Conservation (phyloP, 2,797 vertebrate genomes). For the Brotula barbata region DNA sequence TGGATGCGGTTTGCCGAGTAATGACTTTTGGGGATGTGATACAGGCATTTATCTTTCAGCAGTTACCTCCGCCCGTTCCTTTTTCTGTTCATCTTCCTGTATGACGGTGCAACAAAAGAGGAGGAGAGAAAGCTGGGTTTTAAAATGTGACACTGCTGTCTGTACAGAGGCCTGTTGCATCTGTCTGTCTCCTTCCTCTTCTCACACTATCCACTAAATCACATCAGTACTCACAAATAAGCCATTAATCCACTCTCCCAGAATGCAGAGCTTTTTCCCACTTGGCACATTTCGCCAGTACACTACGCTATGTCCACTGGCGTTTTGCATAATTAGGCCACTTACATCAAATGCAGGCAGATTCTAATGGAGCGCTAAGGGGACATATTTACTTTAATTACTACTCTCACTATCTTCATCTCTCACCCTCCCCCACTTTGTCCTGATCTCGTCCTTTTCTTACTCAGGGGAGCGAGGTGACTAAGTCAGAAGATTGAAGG, state of each 20-base stretch:
- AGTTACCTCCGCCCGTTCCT: slow-evolving; percentile 25
- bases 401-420: slow-evolving; percentile 54
- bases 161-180: too few relatives aligned
- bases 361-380: slow-evolving; percentile 66
- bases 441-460: slow-evolving; percentile 35
- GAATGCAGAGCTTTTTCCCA: slow-evolving; percentile 17
- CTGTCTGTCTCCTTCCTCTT: too few relatives aligned
- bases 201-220: too few relatives aligned
- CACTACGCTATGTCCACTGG: slow-evolving; percentile 43
- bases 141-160: too few relatives aligned
- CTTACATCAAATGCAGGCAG: slow-evolving; percentile 63
- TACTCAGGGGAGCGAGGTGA: slow-evolving; percentile 33
- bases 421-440: slow-evolving; percentile 35
- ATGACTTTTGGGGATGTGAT: too few relatives aligned
- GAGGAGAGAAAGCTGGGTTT: slow-evolving; percentile 35
- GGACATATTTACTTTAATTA: slow-evolving; percentile 75
- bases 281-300: slow-evolving; percentile 44
- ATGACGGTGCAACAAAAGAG: slow-evolving; percentile 40
- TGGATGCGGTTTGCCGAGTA: too few relatives aligned
- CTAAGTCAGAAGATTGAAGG: slow-evolving; percentile 53
- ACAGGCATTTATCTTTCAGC: slow-evolving; percentile 21
- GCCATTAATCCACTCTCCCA: slow-evolving; percentile 63
- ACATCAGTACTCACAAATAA: too few relatives aligned
- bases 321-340: slow-evolving; percentile 68
- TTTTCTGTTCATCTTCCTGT: slow-evolving; percentile 47